Evolutionary conservation across 2,797 vertebrate genomes (phyloP), one percentile per base, ranked within the genome.

Genomic region (Onychomys leucogaster): DNA sequence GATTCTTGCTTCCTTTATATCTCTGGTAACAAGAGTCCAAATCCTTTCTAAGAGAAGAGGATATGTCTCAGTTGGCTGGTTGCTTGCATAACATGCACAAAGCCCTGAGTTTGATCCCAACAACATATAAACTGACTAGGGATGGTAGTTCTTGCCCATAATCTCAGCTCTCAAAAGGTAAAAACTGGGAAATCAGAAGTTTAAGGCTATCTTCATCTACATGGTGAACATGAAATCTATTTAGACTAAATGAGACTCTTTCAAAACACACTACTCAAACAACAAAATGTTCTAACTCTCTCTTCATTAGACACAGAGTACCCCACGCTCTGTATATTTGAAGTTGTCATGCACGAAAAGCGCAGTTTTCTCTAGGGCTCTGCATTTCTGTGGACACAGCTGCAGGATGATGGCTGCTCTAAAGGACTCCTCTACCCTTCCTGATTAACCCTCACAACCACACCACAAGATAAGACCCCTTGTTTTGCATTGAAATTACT

Each of bases 251-350:
- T 41, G 27, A 63, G 59, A 84, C 41, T n/a, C 27, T 32, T 49
- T 49, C 19, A 49, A 46, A 67, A n/a, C 43, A 83, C 17, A 67
- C 41, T 65, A 43, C 27, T 29, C 21, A 27, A 34, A 13, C 25
- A 63, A 84, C 8, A 84, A 84, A 43, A 65, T 21, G 4, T 84
- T 84, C 71, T 67, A 29, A 76, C 2, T 13, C 46, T 7, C 1
- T 88, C 32, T 46, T 21, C 1, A 12, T 27, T 16, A 13, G 63
- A 71, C 43, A 29, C 4, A 12, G 1, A 6, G 32, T 3, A 13
- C 16, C 59, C 12, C 7, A 4, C 1, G 3, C 1, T 6, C 1
- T 37, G 12, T 6, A 19, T 67, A 14, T 37, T 25, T 59, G 14
- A 19, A 14, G 27, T 16, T 78, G 16, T 6, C 19, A 6, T 10